These are phyloP conservation scores for Alloscopus bannaensis DNA, from an alignment of 2,888 invertebrate genomes.

Conservation along the genomic window DNA sequence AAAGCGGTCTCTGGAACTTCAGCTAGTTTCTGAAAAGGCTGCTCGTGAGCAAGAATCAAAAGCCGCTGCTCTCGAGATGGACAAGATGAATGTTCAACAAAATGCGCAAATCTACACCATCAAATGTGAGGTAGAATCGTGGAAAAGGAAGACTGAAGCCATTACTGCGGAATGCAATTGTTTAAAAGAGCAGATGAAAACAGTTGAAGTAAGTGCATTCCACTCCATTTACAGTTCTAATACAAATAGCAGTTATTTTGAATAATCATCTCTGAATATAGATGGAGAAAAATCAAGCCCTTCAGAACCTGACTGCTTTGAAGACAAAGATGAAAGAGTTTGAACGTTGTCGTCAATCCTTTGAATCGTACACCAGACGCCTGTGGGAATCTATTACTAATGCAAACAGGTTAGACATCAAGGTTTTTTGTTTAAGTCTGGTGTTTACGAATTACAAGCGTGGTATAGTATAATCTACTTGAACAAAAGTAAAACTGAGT, in stretches of 20 bases:
- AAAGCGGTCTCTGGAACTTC: constrained; percentile 46
- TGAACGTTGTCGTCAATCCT: constrained; percentile 44
- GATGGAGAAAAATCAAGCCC: constrained; percentile 54
- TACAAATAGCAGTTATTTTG: neutral
- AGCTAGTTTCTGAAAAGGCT: constrained; percentile 52
- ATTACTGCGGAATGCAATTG: constrained; percentile 35
- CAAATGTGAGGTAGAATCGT: constrained; percentile 57
- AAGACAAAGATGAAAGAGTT: constrained; percentile 18
- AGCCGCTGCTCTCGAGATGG: constrained; percentile 40
- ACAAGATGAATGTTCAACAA: constrained; percentile 47
- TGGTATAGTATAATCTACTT: too few relatives aligned
- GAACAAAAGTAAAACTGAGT: too few relatives aligned
- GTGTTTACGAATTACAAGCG: too few relatives aligned
- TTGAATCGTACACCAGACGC: constrained; percentile 41
- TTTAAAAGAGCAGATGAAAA: constrained; percentile 59
- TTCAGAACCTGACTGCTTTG: constrained; percentile 34
- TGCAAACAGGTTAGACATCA: constrained; percentile 50
- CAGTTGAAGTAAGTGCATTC: constrained; percentile 40
- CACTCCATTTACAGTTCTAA: neutral
- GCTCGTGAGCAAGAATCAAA: constrained; percentile 42
- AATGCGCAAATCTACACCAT: constrained; percentile 44
- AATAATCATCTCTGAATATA: constrained; percentile 15
- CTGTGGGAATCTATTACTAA: constrained; percentile 26
- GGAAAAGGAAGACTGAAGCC: constrained; percentile 57
- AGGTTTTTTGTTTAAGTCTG: too few relatives aligned